Base-by-base conservation (phyloP, 2,888 invertebrate genomes). In the Tuberolachnus salignus region DNA sequence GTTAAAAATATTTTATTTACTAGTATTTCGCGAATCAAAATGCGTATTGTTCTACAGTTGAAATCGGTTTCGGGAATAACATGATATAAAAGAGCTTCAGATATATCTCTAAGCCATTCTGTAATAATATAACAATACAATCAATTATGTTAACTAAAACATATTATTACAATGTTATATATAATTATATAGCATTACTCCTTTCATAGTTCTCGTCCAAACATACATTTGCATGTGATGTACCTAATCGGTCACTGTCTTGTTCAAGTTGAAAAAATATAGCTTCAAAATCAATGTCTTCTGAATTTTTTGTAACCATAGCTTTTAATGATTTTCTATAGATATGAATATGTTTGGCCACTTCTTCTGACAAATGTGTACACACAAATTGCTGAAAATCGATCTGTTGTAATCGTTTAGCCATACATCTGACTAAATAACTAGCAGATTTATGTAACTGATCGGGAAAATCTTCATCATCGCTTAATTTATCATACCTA, bases 361-460 rank as follows among this genome's bases (percentile, higher is more conserved):
- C 90, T 86, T 96, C 95, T 86, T 97, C 96, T 1, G 97, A 94
- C 81, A 96, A 88, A 82, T 91, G 89, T 49, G 93, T 93, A 23
- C 96, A 95, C 81, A 96, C 88, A 83, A 94, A 92, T 53, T 94
- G 92, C 83, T 94, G 92, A 94, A 96, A 95, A 86, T 97, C 94
- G 16, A 95, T 92, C 84, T 92, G 91, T 88, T 94, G 94, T 64
- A 94, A 91, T 92, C 91, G 90, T 85, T 90, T 91, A 80, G 92
- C 90, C 84, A 92, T 89, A 85, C 90, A 89, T 75, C 91, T 89
- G 70, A 91, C 89, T 81, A 91, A 88, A 83, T 91, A 90, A 85
- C 93, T 91, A 83, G 91, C 91, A 83, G 91, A 89, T 82, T 89
- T 88, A 84, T 90, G 89, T 51, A 93, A 89, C 82, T 90, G 88